A percentile compares a stretch with the other conserved stretches of the same genome.
phyloP scores from a whole-genome alignment of 2,797 vertebrate species.

The Adrianichthys oophorus region DNA sequence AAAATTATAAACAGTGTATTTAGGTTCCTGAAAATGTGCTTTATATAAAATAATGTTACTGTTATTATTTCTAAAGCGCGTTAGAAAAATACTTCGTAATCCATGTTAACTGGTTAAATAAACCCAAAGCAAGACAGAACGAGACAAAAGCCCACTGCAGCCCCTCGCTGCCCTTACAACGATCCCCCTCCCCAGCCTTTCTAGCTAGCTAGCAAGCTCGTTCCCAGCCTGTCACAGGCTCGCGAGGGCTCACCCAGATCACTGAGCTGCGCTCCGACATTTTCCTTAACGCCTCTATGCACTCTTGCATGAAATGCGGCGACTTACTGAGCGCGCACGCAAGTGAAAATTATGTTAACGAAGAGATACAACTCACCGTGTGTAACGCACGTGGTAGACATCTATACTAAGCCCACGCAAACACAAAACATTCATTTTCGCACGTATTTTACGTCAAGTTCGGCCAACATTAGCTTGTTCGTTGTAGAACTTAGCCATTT shows the following conservation, averaged over 20 bases:
- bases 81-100: neutral
- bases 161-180: slow-evolving; percentile 60
- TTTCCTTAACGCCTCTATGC: slow-evolving; percentile 41
- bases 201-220: slow-evolving; percentile 57
- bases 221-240: slow-evolving; percentile 41
- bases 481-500: slow-evolving; percentile 59
- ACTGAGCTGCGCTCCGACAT: slow-evolving; percentile 61
- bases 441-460: slow-evolving; percentile 75
- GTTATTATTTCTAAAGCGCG: neutral
- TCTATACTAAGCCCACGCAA: slow-evolving; percentile 55
- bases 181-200: slow-evolving; percentile 63
- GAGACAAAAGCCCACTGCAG: slow-evolving; percentile 83
- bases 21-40: neutral
- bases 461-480: slow-evolving; percentile 62
- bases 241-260: slow-evolving; percentile 46
- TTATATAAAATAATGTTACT: neutral
- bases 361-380: slow-evolving; percentile 28
- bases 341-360: neutral
- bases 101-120: slow-evolving; percentile 15
- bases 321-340: neutral
- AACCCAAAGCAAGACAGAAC: slow-evolving; percentile 35
- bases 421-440: slow-evolving; percentile 65
- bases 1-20: slow-evolving; percentile 19
- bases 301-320: slow-evolving; percentile 14
- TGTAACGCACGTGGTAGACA: slow-evolving; percentile 67